A percentile compares a stretch with the other conserved stretches of the same genome.
phyloP scores from a whole-genome alignment of 2,888 invertebrate genomes.

The Meiosimyza platycephala region DNA sequence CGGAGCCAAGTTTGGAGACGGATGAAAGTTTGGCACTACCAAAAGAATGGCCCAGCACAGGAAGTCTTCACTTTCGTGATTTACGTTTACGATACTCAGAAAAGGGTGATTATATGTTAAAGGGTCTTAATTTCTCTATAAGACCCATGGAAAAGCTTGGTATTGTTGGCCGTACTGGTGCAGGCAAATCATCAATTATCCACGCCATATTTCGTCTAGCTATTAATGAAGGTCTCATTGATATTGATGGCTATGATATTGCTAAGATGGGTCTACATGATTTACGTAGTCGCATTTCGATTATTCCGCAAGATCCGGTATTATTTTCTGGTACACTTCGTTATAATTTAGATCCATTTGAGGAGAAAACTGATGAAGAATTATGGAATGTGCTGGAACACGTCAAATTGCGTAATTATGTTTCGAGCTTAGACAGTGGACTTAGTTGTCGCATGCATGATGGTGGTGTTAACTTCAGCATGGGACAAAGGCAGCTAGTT shows the following conservation, averaged over 20 bases:
- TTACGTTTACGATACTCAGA: slow-evolving; percentile 77
- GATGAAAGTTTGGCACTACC: slow-evolving; percentile 63
- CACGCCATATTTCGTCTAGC: slow-evolving; percentile 86
- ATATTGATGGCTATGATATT: slow-evolving; percentile 81
- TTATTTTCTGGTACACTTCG: slow-evolving; percentile 86
- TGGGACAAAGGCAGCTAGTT: slow-evolving; percentile 88
- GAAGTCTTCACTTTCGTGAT: slow-evolving; percentile 74
- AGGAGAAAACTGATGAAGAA: slow-evolving; percentile 76
- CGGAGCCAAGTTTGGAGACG: slow-evolving; percentile 72
- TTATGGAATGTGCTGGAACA: slow-evolving; percentile 83
- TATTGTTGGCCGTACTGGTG: slow-evolving; percentile 88
- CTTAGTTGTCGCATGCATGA: slow-evolving; percentile 76
- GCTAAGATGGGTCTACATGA: slow-evolving; percentile 79
- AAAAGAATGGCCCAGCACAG: slow-evolving; percentile 77
- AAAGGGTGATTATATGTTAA: slow-evolving; percentile 78
- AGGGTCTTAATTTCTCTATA: slow-evolving; percentile 76
- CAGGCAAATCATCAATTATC: slow-evolving; percentile 86
- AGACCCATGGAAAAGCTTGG: slow-evolving; percentile 74
- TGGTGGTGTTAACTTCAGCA: slow-evolving; percentile 86
- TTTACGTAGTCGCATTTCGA: slow-evolving; percentile 84
- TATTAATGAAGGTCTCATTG: slow-evolving; percentile 80
- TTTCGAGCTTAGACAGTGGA: slow-evolving; percentile 72
- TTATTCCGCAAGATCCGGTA: slow-evolving; percentile 93
- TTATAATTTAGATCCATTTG: slow-evolving; percentile 88
- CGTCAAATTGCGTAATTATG: slow-evolving; percentile 79